phyloP scores from a whole-genome alignment of 1,140 invertebrate species.

The Cyphomyrmex costatus region DNA sequence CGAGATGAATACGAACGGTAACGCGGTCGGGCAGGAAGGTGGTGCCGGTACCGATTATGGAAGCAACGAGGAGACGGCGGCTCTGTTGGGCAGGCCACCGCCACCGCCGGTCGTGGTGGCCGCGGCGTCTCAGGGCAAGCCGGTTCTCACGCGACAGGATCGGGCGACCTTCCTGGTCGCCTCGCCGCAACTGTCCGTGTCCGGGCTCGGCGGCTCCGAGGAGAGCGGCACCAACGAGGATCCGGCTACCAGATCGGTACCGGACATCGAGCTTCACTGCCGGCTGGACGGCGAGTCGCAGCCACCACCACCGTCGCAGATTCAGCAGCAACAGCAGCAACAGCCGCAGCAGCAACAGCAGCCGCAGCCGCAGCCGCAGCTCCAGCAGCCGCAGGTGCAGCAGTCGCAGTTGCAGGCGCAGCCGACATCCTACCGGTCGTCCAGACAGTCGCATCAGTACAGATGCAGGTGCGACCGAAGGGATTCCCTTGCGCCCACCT shows the following conservation, averaged over 20 bases:
- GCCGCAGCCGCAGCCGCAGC: constrained; percentile 67
- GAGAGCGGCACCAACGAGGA: constrained; percentile 91
- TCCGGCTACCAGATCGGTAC: constrained; percentile 93
- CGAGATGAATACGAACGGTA: constrained; percentile 84
- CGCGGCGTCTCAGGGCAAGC: constrained; percentile 88
- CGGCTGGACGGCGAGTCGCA: constrained; percentile 85
- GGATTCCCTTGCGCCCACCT: constrained; percentile 92
- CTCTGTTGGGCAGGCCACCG: constrained; percentile 89
- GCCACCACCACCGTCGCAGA: constrained; percentile 82
- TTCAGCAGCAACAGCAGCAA: constrained; percentile 75
- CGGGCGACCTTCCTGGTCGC: constrained; percentile 92
- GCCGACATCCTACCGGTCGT: constrained; percentile 77
- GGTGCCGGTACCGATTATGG: constrained; percentile 85
- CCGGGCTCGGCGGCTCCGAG: constrained; percentile 91
- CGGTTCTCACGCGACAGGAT: constrained; percentile 94
- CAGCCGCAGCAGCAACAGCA: constrained; percentile 85
- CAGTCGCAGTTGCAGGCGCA: constrained; percentile 71
- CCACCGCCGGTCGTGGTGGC: constrained; percentile 87
- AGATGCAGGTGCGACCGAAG: constrained; percentile 91
- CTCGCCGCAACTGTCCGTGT: constrained; percentile 92
- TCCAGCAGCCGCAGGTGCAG: constrained; percentile 76
- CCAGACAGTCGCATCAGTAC: constrained; percentile 79
- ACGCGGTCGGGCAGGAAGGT: constrained; percentile 82
- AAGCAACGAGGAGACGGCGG: constrained; percentile 93
- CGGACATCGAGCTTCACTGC: constrained; percentile 95